phyloP scores from a whole-genome alignment of 2,797 vertebrate genomes.

The Enteromius radiatus region DNA sequence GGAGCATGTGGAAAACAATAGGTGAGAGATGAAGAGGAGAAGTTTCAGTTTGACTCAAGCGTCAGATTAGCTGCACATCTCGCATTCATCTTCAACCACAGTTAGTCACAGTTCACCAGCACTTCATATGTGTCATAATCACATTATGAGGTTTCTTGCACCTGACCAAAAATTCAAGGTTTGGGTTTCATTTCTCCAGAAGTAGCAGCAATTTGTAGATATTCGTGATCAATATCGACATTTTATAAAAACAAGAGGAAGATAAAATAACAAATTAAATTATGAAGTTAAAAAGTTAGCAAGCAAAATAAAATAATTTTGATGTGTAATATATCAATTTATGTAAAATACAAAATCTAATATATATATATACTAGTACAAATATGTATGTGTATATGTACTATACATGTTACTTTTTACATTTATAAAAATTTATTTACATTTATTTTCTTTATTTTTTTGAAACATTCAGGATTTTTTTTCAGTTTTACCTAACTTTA shows the following conservation, averaged over 20 bases:
- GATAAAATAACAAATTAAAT: background rate
- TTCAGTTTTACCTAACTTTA: background rate
- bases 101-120: constrained; percentile 55
- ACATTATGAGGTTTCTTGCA: constrained; percentile 47
- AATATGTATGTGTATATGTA: background rate
- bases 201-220: constrained; percentile 54
- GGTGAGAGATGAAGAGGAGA: constrained; percentile 36
- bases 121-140: constrained; percentile 36
- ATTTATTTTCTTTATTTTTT: background rate
- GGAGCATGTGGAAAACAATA: constrained; percentile 45
- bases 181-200: constrained; percentile 68
- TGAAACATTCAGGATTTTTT: background rate
- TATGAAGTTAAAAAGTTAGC: background rate
- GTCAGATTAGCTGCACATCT: constrained; percentile 49
- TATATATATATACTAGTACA: background rate
- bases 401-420: background rate
- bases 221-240: constrained; percentile 4
- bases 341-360: background rate
- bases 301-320: background rate
- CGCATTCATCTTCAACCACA: constrained; percentile 57
- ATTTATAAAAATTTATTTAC: background rate
- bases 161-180: constrained; percentile 31
- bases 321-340: background rate
- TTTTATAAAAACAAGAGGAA: background rate
- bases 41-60: constrained; percentile 67